Percentiles rank a stretch among this genome's conserved stretches.
Evolutionary conservation across 1,140 invertebrate genomes (phyloP).

Genomic region (Drosophila carrolli): DNA sequence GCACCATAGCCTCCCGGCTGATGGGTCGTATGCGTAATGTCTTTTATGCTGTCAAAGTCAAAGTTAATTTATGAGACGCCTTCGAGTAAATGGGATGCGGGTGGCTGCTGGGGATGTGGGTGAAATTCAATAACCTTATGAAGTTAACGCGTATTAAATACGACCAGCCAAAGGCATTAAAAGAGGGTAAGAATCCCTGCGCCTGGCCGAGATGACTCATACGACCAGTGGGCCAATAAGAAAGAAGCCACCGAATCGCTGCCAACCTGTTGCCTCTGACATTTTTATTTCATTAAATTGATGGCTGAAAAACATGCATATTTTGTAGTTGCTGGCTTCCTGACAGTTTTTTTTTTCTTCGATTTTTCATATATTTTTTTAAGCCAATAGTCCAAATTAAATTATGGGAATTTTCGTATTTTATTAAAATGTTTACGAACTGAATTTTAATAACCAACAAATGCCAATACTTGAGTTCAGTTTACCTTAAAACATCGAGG

Average conservation of each 20-base stretch:
- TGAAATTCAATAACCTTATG: constrained; percentile 74
- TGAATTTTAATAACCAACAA: background rate
- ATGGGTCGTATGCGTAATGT: constrained; percentile 69
- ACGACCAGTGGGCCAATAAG: constrained; percentile 27
- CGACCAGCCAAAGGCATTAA: constrained; percentile 27
- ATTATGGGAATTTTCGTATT: no score
- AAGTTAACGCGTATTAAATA: constrained; percentile 74
- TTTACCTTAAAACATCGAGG: background rate
- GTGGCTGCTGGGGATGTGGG: background rate
- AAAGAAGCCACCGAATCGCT: background rate
- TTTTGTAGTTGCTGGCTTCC: background rate
- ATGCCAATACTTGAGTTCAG: background rate
- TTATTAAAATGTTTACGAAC: no score
- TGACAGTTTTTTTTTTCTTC: background rate
- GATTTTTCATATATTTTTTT: background rate
- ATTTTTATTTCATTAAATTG: constrained; percentile 31
- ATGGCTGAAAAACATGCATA: constrained; percentile 13
- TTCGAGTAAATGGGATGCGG: constrained; percentile 29
- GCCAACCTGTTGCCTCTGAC: constrained; percentile 57
- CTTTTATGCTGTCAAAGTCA: constrained; percentile 73
- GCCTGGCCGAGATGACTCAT: constrained; percentile 29
- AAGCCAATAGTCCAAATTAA: background rate
- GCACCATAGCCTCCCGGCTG: background rate
- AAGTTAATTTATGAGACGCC: constrained; percentile 65
- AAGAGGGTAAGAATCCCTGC: constrained; percentile 7